A percentile compares a stretch with the other conserved stretches of the same genome.
phyloP scores from a whole-genome alignment of 1,140 invertebrate genomes.

The Hylaeus volcanicus region DNA sequence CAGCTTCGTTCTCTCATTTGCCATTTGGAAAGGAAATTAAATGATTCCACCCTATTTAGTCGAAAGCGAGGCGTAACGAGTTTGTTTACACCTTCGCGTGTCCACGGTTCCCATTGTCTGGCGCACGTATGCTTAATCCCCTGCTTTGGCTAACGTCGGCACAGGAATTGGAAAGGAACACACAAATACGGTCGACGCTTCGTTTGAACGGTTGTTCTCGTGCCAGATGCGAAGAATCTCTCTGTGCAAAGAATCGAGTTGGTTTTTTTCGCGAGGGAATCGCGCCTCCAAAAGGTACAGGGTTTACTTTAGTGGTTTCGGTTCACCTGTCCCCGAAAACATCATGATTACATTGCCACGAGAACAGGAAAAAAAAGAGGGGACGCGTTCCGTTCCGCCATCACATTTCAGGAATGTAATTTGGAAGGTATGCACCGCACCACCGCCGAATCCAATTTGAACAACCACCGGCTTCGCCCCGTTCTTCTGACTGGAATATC shows the following conservation, averaged over 20 bases:
- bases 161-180: no score
- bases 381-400: background rate
- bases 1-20: conserved; percentile 24
- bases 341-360: background rate
- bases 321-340: background rate
- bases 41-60: conserved; percentile 55
- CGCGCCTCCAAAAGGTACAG: no score
- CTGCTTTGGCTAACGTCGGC: background rate
- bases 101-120: background rate
- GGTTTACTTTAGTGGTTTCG: no score
- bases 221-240: no score
- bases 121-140: background rate
- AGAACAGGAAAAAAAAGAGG: background rate
- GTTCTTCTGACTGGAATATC: background rate
- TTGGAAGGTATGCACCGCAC: conserved; percentile 8
- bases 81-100: background rate
- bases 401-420: conserved; percentile 18
- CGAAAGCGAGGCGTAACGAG: conserved; percentile 25
- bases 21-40: conserved; percentile 59
- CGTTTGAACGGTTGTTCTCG: no score
- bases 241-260: no score
- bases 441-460: conserved; percentile 20
- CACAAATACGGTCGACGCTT: no score
- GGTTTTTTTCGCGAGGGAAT: no score
- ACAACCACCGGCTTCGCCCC: background rate